phyloP scores from a whole-genome alignment of 35 echinoderm and acorn worm species.

The Diadema setosum region DNA sequence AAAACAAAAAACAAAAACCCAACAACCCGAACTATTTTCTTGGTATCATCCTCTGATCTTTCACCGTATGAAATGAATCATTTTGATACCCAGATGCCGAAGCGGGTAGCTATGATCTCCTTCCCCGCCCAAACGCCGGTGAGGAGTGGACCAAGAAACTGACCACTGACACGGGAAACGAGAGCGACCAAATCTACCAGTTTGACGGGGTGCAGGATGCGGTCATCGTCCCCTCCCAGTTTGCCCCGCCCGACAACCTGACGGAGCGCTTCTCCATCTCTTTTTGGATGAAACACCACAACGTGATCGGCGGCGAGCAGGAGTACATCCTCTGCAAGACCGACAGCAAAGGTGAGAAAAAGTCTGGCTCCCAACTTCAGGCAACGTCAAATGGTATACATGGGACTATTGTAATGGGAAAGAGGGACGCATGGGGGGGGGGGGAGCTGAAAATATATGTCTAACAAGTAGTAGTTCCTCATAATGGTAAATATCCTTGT shows the following conservation, averaged over 20 bases:
- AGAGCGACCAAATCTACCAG: conserved; percentile 88
- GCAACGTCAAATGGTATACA: too few relatives aligned
- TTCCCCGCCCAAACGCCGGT: conserved; percentile 75
- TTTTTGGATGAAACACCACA: conserved; percentile 90
- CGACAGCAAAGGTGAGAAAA: conserved; percentile 76
- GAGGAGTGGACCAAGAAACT: conserved; percentile 84
- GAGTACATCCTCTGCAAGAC: conserved; percentile 88
- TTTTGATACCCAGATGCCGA: conserved; percentile 60
- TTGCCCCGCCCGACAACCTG: conserved; percentile 66
- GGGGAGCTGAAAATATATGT: too few relatives aligned
- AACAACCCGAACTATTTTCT: too few relatives aligned
- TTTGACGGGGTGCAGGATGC: conserved; percentile 76
- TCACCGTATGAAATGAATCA: too few relatives aligned
- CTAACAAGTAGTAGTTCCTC: too few relatives aligned
- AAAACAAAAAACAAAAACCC: too few relatives aligned
- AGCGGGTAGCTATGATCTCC: conserved; percentile 69
- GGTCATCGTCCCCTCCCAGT: conserved; percentile 63
- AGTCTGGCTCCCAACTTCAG: too few relatives aligned
- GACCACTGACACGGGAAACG: conserved; percentile 76
- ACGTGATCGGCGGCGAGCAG: conserved; percentile 57
- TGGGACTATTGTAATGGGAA: too few relatives aligned
- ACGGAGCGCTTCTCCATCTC: conserved; percentile 71
- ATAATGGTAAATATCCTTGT: too few relatives aligned
- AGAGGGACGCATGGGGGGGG: too few relatives aligned
- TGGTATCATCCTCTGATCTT: too few relatives aligned